These are phyloP conservation scores for Protobothrops flavoviridis DNA, from an alignment of 2,113 vertebrate species.

Conservation along the genomic window DNA sequence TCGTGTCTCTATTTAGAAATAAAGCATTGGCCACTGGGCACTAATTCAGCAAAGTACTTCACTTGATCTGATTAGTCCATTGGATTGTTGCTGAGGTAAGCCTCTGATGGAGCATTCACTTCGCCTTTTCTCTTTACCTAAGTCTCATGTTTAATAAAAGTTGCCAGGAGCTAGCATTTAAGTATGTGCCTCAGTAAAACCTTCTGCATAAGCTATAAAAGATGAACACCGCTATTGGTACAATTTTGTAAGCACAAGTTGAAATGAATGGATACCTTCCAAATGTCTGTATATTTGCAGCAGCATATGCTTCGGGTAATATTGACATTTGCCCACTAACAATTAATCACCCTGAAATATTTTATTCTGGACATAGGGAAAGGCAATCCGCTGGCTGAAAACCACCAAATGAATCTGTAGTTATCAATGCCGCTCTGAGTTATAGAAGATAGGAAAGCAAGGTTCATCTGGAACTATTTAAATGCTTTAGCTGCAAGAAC, in stretches of 20 bases:
- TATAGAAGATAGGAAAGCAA: neutral
- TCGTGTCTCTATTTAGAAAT: neutral
- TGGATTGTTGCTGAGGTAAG: neutral
- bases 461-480: conserved; percentile 16
- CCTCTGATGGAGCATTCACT: neutral
- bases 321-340: conserved; percentile 38
- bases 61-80: neutral
- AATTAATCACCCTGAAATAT: conserved; percentile 44
- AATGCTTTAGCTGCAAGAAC: conserved; percentile 39
- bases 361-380: conserved; percentile 21
- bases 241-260: conserved; percentile 35
- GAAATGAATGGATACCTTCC: neutral
- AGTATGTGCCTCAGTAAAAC: conserved; percentile 25
- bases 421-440: conserved; percentile 37
- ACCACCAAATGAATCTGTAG: conserved; percentile 33
- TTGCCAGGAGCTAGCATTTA: conserved; percentile 10
- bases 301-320: conserved; percentile 22
- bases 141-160: conserved; percentile 33
- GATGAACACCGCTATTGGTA: neutral
- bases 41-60: conserved; percentile 13
- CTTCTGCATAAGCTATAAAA: conserved; percentile 26
- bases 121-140: neutral
- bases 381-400: neutral
- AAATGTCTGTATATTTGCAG: conserved; percentile 18
- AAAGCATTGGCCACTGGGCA: neutral